A percentile compares a stretch with the other conserved stretches of the same genome.
Evolutionary conservation across 2,888 invertebrate genomes (phyloP).

Genomic region (Phragmatobia fuliginosa): DNA sequence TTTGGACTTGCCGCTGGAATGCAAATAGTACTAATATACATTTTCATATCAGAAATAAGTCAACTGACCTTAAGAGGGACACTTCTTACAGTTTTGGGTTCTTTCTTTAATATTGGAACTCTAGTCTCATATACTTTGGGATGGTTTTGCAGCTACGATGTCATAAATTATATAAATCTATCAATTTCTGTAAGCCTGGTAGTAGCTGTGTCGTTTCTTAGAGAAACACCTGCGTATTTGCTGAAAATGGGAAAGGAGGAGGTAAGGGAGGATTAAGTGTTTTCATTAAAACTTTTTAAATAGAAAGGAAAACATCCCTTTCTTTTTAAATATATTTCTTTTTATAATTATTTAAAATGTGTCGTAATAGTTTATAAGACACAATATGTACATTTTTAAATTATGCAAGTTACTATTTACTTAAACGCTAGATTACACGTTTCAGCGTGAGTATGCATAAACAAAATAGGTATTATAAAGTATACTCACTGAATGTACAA

Average conservation of each 20-base stretch:
- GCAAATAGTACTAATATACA: conserved; percentile 74
- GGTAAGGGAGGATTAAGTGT: conserved; percentile 32
- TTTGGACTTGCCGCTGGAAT: conserved; percentile 76
- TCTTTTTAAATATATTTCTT: too few relatives aligned
- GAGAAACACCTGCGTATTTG: conserved; percentile 58
- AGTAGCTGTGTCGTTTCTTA: conserved; percentile 42
- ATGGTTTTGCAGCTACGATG: conserved; percentile 58
- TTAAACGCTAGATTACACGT: background rate
- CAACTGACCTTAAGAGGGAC: conserved; percentile 49
- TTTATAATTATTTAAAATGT: too few relatives aligned
- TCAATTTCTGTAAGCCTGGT: conserved; percentile 42
- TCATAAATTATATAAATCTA: conserved; percentile 54
- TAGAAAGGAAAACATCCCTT: too few relatives aligned
- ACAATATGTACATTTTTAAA: too few relatives aligned
- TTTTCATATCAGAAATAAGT: conserved; percentile 84
- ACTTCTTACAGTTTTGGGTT: conserved; percentile 29
- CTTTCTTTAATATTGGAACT: conserved; percentile 50
- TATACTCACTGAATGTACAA: background rate
- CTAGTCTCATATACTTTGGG: conserved; percentile 55
- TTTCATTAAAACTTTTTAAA: background rate
- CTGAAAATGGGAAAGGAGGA: conserved; percentile 53
- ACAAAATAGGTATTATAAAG: too few relatives aligned
- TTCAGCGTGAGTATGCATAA: background rate
- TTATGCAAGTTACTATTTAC: too few relatives aligned
- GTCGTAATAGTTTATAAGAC: too few relatives aligned